phyloP scores from a whole-genome alignment of 2,888 invertebrate species.

The Lobophora halterata region DNA sequence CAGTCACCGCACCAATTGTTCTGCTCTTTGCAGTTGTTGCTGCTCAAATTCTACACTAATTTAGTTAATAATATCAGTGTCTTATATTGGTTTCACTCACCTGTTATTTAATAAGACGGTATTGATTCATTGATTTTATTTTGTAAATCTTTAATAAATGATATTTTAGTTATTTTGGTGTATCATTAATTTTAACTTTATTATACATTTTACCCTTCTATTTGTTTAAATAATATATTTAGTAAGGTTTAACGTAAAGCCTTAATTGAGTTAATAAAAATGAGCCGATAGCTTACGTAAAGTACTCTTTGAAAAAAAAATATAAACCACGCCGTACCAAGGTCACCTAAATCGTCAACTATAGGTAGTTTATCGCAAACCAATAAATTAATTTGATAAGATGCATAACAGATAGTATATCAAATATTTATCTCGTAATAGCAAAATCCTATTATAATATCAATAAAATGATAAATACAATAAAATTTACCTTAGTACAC shows the following conservation, averaged over 20 bases:
- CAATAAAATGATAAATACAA: constrained; percentile 13
- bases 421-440: constrained; percentile 15
- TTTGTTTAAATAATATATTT: no score
- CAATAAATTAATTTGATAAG: constrained; percentile 2
- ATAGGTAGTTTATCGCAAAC: not conserved
- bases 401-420: constrained; percentile 2
- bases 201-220: no score
- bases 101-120: constrained; percentile 16
- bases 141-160: no score
- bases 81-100: constrained; percentile 16
- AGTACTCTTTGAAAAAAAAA: no score
- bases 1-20: constrained; percentile 45
- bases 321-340: no score
- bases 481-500: not conserved
- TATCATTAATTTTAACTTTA: no score
- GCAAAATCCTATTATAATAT: constrained; percentile 16
- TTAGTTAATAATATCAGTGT: constrained; percentile 14
- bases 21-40: constrained; percentile 47
- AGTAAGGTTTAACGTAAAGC: no score
- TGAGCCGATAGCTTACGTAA: no score
- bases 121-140: no score
- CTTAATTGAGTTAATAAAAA: no score
- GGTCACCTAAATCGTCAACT: no score
- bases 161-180: no score
- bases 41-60: constrained; percentile 48